Percentiles rank a stretch among this genome's conserved stretches.
Evolutionary conservation across 2,797 vertebrate genomes (phyloP).

Genomic region (Lophius americanus): DNA sequence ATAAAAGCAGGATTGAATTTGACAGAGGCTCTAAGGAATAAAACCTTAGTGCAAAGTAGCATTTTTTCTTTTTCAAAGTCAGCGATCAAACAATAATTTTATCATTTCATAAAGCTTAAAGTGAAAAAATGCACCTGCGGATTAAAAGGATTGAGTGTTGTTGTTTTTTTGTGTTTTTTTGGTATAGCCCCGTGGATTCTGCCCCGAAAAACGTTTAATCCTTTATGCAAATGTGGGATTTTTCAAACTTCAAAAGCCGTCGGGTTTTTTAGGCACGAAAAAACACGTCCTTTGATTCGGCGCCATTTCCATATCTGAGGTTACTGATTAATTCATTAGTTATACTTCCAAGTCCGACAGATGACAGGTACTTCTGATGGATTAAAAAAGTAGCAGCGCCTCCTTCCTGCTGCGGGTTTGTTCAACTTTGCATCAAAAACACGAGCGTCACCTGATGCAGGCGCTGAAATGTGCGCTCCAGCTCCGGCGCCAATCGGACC

Average conservation of each 20-base stretch:
- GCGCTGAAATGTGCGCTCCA: too few species aligned
- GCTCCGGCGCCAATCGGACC: background rate
- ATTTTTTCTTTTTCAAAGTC: background rate
- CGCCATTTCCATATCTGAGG: conserved; percentile 18
- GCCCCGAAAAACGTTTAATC: conserved; percentile 5
- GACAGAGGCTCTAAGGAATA: too few species aligned
- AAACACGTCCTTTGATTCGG: conserved; percentile 25
- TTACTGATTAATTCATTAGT: conserved; percentile 8
- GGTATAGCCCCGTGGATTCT: background rate
- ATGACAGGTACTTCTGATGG: conserved; percentile 1
- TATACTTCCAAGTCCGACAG: conserved; percentile 14
- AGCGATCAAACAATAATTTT: background rate
- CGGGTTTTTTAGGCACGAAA: background rate
- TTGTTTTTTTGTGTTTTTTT: too few species aligned
- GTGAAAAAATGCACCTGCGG: conserved; percentile 1
- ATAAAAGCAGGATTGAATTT: too few species aligned
- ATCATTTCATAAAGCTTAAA: background rate
- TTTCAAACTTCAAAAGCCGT: conserved; percentile 30
- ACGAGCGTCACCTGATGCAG: too few species aligned
- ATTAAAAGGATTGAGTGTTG: conserved; percentile 7
- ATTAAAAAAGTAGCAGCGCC: background rate
- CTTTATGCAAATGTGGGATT: conserved; percentile 39
- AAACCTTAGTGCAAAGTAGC: too few species aligned
- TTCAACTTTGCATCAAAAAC: too few species aligned
- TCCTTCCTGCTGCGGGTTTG: background rate